A percentile compares a stretch with the other conserved stretches of the same genome.
These are phyloP conservation scores for Benthosema pterotum DNA, from an alignment of 2,797 vertebrate genomes.

Conservation along the genomic window DNA sequence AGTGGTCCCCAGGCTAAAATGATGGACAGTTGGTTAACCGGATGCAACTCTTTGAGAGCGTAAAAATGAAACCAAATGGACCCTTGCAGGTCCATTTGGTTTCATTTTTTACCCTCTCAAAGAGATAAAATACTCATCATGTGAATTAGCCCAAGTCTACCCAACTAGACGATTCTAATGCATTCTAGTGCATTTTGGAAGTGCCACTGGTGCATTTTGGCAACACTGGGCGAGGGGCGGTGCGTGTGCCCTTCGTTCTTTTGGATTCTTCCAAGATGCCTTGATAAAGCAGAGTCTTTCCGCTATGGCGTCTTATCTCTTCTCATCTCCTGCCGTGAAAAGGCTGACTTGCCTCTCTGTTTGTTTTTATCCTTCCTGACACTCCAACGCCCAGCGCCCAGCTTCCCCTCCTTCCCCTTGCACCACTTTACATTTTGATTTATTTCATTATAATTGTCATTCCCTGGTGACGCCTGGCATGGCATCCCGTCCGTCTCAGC, in stretches of 20 bases:
- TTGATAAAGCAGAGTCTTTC: constrained; percentile 49
- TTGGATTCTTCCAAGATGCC: constrained; percentile 32
- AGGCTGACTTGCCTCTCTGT: constrained; percentile 44
- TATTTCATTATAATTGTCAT: background rate
- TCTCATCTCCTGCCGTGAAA: constrained; percentile 52
- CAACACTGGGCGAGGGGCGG: too few species aligned
- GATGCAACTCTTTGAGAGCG: too few species aligned
- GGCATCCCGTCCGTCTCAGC: constrained; percentile 30
- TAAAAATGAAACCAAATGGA: too few species aligned
- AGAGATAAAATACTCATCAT: too few species aligned
- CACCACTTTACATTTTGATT: background rate
- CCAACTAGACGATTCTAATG: too few species aligned
- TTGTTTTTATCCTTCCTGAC: constrained; percentile 54
- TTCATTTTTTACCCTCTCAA: too few species aligned
- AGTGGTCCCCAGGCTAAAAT: too few species aligned
- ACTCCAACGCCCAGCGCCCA: background rate
- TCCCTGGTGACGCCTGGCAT: constrained; percentile 34
- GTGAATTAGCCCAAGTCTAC: too few species aligned
- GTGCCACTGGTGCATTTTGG: too few species aligned
- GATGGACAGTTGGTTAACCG: too few species aligned
- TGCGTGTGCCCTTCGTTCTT: constrained; percentile 33
- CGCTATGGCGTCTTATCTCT: constrained; percentile 59
- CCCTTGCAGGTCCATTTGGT: too few species aligned
- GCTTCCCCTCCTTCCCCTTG: background rate
- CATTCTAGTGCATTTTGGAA: too few species aligned